Base-by-base conservation (phyloP, 2,113 vertebrate genomes). In the Trinectes maculatus region DNA sequence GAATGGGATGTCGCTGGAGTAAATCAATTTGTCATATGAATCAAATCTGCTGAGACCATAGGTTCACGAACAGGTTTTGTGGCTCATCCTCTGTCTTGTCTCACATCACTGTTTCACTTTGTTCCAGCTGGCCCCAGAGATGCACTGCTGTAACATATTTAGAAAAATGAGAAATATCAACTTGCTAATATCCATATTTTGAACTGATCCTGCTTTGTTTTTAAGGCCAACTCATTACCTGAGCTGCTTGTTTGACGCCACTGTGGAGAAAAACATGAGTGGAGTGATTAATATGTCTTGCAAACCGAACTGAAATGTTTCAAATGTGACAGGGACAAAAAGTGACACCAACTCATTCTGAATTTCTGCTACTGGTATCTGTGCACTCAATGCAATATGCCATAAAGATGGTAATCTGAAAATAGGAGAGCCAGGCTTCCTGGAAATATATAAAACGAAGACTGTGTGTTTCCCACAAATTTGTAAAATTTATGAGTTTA, bases 1-100 rank as follows among this genome's bases (percentile, higher is more conserved):
- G 85, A 89, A 85, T 72, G 69, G 83, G 87, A 87, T 78, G 73
- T 82, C 66, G 75, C 76, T 74, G 19, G 56, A 87, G 77, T 91
- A 92, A 93, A 93, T 91, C 91, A 92, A 85, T 91, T 90, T 90
- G 88, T 92, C 90, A 92, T 86, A 69, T 85, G 77, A 85, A 74
- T 65, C 48, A 80, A 80, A 90, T 87, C 57, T 88, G 88, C 88
- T 90, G 87, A 92, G 88, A 73, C 77, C 74, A 52, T 42, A 63
- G 76, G 90, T 88, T 91, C 91, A 89, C 8, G 65, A 68, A 66
- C 66, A 83, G 87, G 77, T 77, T 87, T 76, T 78, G 83, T 63
- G 85, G 86, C 36, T 82, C 62, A 39, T 88, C 65, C 72, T 62
- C 57, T 76, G 72, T 79, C 74, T 69, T 71, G 46, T 71, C 55